Percentiles rank a stretch among this genome's conserved stretches.
These are phyloP conservation scores for Pongo pygmaeus DNA, from an alignment of 2,113 vertebrate genomes.

Conservation along the genomic window DNA sequence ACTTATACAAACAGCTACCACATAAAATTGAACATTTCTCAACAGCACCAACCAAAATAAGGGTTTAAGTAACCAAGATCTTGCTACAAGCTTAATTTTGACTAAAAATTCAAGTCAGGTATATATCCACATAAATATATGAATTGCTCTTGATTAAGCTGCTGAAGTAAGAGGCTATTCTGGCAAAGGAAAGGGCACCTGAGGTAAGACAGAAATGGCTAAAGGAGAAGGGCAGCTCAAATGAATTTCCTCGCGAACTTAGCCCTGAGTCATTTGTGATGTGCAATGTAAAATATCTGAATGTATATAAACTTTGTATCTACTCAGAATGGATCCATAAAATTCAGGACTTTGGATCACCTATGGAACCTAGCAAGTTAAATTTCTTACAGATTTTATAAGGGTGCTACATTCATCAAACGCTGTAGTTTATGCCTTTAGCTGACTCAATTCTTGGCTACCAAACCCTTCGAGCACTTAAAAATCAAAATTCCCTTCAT, in stretches of 20 bases:
- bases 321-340: neutral
- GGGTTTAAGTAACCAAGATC: neutral
- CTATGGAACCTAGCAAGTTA: neutral
- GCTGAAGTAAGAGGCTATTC: neutral
- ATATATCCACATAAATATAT: neutral
- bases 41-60: constrained; percentile 31
- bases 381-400: constrained; percentile 26
- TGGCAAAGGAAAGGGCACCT: neutral
- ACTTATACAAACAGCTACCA: neutral
- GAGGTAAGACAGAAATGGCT: neutral
- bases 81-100: neutral
- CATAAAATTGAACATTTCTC: constrained; percentile 22
- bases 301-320: neutral
- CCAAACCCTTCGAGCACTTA: constrained; percentile 19
- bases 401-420: neutral
- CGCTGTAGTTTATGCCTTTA: neutral
- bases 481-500: constrained; percentile 33
- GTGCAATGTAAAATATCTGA: neutral
- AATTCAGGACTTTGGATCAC: neutral
- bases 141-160: neutral
- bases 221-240: neutral
- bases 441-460: constrained; percentile 45
- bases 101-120: neutral
- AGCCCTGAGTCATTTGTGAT: neutral
- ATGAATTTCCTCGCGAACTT: neutral